Conservation (phyloP, 2,113 vertebrate genomes). For the Saguinus midas region DNA sequence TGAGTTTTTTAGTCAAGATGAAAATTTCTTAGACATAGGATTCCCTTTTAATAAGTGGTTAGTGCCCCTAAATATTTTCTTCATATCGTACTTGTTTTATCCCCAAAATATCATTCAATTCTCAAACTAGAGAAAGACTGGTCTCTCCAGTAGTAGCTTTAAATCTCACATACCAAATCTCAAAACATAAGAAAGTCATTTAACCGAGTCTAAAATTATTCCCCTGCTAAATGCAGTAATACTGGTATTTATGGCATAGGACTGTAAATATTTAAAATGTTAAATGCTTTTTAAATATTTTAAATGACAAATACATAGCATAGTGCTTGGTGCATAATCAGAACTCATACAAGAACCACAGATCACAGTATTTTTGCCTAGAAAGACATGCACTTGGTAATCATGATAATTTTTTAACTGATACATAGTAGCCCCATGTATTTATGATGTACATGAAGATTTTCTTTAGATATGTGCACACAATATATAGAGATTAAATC, state of each 20-base stretch:
- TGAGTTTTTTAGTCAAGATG: not conserved
- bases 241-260: not conserved
- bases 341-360: not conserved
- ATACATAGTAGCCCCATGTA: not conserved
- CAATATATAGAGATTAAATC: not conserved
- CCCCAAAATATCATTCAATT: not conserved
- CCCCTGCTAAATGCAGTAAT: not conserved
- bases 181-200: not conserved
- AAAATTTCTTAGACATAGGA: not conserved
- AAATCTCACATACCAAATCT: not conserved
- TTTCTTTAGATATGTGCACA: not conserved
- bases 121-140: not conserved
- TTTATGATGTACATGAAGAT: not conserved
- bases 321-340: not conserved
- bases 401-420: not conserved
- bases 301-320: not conserved
- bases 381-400: not conserved
- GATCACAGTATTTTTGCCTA: not conserved
- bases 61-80: not conserved
- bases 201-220: constrained; percentile 8
- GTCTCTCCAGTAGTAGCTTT: not conserved
- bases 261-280: not conserved
- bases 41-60: not conserved
- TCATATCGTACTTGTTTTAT: not conserved
- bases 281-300: not conserved